Percentiles rank a stretch among this genome's conserved stretches.
These are phyloP conservation scores for Octomys mimax DNA, from an alignment of 2,797 vertebrate species.

Conservation along the genomic window DNA sequence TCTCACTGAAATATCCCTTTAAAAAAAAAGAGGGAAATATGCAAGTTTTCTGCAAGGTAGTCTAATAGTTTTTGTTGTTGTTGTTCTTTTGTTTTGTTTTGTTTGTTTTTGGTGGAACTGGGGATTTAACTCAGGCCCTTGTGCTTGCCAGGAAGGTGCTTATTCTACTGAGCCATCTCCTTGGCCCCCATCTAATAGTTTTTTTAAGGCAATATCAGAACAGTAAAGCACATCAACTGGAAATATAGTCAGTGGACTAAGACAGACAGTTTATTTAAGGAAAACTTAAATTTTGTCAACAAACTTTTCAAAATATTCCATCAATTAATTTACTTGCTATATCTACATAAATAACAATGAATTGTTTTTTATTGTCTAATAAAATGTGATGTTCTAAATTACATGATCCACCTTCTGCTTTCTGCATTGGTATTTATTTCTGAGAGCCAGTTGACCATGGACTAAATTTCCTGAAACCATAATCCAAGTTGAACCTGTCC, in stretches of 20 bases:
- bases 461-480: background rate
- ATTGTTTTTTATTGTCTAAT: background rate
- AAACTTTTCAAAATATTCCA: background rate
- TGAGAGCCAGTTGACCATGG: background rate
- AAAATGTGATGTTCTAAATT: conserved; percentile 32
- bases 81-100: no score
- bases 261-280: conserved; percentile 5
- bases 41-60: no score
- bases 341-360: background rate
- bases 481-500: background rate
- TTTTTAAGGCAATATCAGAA: background rate
- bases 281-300: background rate
- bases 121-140: no score
- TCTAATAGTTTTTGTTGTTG: no score
- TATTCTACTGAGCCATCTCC: no score
- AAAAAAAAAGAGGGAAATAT: no score
- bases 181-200: background rate
- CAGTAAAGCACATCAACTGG: background rate
- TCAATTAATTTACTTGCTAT: background rate
- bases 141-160: no score
- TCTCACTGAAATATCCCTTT: no score
- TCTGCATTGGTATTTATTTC: background rate
- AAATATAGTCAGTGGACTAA: background rate
- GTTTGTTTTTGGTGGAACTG: no score
- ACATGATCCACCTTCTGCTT: background rate